Percentiles rank a stretch among this genome's conserved stretches.
These are phyloP conservation scores for Paguma larvata DNA, from an alignment of 2,797 vertebrate species.

Conservation along the genomic window DNA sequence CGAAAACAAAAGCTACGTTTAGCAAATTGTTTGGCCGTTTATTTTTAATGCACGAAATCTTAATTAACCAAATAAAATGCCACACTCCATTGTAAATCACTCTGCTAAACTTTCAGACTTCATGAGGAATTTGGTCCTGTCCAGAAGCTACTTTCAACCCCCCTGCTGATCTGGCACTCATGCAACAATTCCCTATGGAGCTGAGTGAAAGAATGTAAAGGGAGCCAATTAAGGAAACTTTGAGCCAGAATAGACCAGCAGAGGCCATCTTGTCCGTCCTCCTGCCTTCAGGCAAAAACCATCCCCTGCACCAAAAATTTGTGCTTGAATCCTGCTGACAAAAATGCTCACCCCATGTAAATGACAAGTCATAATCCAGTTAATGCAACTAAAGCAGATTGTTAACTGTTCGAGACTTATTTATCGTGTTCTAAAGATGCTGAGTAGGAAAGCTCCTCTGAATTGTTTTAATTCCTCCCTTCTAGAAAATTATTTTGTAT, in stretches of 20 bases:
- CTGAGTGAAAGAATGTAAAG: conserved; percentile 64
- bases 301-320: conserved; percentile 44
- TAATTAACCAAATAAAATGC: conserved; percentile 77
- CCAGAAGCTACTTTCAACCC: conserved; percentile 70
- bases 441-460: conserved; percentile 56
- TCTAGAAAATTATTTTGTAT: conserved; percentile 70
- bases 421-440: conserved; percentile 74
- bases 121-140: conserved; percentile 74
- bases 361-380: conserved; percentile 78
- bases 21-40: conserved; percentile 70
- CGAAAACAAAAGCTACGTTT: conserved; percentile 72
- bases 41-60: conserved; percentile 75
- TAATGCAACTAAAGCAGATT: conserved; percentile 79
- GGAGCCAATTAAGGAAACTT: conserved; percentile 73
- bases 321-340: conserved; percentile 75
- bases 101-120: conserved; percentile 74
- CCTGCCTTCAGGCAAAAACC: conserved; percentile 72
- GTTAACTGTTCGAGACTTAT: conserved; percentile 71
- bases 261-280: conserved; percentile 70
- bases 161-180: conserved; percentile 72
- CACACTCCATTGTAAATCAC: conserved; percentile 72
- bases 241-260: conserved; percentile 62
- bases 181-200: conserved; percentile 56
- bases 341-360: conserved; percentile 73
- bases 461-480: conserved; percentile 74